phyloP scores from a whole-genome alignment of 2,888 invertebrate genomes.

The Cheilosia urbana region DNA sequence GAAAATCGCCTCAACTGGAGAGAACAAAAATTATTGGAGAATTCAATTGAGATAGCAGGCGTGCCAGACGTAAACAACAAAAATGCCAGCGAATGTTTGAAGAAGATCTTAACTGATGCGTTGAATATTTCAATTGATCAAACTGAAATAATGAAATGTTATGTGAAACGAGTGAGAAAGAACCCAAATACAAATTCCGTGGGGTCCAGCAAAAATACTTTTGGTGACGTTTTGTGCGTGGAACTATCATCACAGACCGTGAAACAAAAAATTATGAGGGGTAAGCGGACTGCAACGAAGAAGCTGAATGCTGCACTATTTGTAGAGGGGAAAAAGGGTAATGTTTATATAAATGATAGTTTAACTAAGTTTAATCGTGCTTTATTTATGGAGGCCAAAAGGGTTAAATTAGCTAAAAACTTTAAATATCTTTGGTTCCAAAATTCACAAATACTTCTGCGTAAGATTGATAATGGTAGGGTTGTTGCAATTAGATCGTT shows the following conservation, averaged over 20 bases:
- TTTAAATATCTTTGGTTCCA: slow-evolving; percentile 10
- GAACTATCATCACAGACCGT: no score
- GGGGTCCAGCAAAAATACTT: not conserved
- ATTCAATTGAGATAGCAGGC: slow-evolving; percentile 16
- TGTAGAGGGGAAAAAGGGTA: slow-evolving; percentile 9
- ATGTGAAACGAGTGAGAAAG: slow-evolving; percentile 1
- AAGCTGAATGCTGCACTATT: slow-evolving; percentile 19
- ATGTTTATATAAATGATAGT: no score
- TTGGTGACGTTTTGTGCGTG: no score
- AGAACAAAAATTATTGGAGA: slow-evolving; percentile 13
- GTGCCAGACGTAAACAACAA: not conserved
- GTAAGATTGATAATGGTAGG: slow-evolving; percentile 35
- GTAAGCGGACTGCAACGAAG: slow-evolving; percentile 6
- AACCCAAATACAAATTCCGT: not conserved
- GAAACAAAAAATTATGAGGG: not conserved
- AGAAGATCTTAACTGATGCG: slow-evolving; percentile 11
- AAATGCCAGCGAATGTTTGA: slow-evolving; percentile 10
- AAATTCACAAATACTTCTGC: slow-evolving; percentile 3
- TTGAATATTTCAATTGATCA: slow-evolving; percentile 4
- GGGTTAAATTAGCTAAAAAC: slow-evolving; percentile 8
- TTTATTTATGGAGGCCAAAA: not conserved
- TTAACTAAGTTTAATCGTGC: not conserved
- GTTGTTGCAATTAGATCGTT: slow-evolving; percentile 32
- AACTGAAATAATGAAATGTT: slow-evolving; percentile 5
- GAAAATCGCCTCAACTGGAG: no score